Evolutionary conservation across 2,888 invertebrate species (phyloP).

Genomic region (Nineta flava): DNA sequence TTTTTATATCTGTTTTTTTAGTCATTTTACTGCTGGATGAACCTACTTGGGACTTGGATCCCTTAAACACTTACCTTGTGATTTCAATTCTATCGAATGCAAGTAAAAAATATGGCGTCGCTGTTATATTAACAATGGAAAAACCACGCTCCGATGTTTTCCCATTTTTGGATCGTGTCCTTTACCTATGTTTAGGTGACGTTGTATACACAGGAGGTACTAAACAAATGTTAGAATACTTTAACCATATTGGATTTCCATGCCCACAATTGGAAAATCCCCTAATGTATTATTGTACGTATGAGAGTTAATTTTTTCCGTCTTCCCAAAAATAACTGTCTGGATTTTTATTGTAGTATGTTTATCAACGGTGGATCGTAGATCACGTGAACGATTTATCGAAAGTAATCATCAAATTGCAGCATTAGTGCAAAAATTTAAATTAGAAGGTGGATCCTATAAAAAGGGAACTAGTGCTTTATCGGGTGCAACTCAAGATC

Average conservation of each 20-base stretch:
- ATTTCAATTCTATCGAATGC: conserved; percentile 85
- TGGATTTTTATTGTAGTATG: conserved; percentile 38
- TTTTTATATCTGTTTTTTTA: conserved; percentile 23
- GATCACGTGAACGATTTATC: conserved; percentile 78
- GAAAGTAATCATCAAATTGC: conserved; percentile 90
- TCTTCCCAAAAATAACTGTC: not conserved
- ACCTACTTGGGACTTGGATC: conserved; percentile 88
- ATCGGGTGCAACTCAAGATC: conserved; percentile 34
- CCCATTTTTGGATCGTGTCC: conserved; percentile 82
- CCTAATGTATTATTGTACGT: conserved; percentile 91
- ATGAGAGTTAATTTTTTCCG: not conserved
- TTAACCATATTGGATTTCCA: conserved; percentile 87
- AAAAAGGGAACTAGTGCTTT: conserved; percentile 44
- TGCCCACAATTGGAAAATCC: conserved; percentile 96
- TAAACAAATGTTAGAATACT: conserved; percentile 84
- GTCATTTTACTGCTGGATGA: conserved; percentile 82
- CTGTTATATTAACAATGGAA: conserved; percentile 82
- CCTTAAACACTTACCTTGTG: conserved; percentile 85
- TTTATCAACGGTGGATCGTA: conserved; percentile 57
- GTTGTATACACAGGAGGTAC: conserved; percentile 87
- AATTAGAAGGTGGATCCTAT: conserved; percentile 64
- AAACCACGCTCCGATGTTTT: conserved; percentile 90
- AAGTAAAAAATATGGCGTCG: conserved; percentile 78
- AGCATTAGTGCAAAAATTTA: conserved; percentile 80
- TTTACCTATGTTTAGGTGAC: conserved; percentile 80